These are phyloP conservation scores for Lasioglossum malachurum DNA, from an alignment of 2,888 invertebrate genomes.

Conservation along the genomic window DNA sequence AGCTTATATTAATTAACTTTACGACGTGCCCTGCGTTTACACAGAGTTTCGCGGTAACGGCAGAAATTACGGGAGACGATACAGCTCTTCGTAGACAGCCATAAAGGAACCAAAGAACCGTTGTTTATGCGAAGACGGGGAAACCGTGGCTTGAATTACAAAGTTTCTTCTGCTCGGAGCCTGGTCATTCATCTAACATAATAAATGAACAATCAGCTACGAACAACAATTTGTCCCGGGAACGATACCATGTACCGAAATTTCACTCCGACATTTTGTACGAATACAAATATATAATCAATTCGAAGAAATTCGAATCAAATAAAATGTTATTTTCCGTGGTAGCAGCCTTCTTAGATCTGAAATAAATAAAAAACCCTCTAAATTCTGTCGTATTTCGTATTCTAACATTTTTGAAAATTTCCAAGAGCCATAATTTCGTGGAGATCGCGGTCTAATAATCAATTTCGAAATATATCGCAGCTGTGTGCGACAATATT, in stretches of 20 bases:
- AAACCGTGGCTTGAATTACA: conserved; percentile 19
- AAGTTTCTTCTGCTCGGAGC: conserved; percentile 29
- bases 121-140: conserved; percentile 44
- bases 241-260: conserved; percentile 12
- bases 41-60: conserved; percentile 5
- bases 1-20: conserved; percentile 58
- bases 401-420: no score
- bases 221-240: conserved; percentile 12
- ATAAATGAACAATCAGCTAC: conserved; percentile 27
- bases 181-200: conserved; percentile 27
- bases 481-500: not conserved
- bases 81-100: not conserved
- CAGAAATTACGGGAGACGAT: conserved; percentile 23
- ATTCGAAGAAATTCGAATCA: no score
- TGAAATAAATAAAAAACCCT: no score
- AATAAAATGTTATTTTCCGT: no score
- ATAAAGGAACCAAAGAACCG: conserved; percentile 39
- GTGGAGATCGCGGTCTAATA: no score
- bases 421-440: no score
- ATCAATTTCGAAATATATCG: no score
- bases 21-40: conserved; percentile 22
- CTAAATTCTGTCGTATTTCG: no score
- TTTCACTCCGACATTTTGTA: no score
- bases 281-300: no score
- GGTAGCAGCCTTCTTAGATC: no score